A percentile compares a stretch with the other conserved stretches of the same genome.
phyloP scores from a whole-genome alignment of 2,888 invertebrate species.

The Coleophora deauratella region DNA sequence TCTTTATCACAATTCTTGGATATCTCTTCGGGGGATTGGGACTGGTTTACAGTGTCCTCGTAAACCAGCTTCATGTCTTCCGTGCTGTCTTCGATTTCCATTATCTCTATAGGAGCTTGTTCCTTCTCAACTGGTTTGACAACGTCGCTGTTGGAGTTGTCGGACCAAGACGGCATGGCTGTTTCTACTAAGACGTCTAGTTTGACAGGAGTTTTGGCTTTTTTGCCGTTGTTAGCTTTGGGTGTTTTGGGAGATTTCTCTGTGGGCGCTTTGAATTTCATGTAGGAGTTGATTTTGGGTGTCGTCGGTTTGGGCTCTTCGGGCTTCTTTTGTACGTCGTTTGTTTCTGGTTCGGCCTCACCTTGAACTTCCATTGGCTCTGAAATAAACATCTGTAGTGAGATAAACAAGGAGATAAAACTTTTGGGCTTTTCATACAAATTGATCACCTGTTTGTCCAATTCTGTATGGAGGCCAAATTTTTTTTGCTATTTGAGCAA shows the following conservation, averaged over 20 bases:
- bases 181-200: slow-evolving; percentile 56
- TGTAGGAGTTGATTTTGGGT: slow-evolving; percentile 48
- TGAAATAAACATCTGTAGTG: slow-evolving; percentile 23
- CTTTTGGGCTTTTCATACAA: too few species aligned
- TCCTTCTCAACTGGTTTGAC: slow-evolving; percentile 45
- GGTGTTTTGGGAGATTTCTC: slow-evolving; percentile 45
- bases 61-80: slow-evolving; percentile 76
- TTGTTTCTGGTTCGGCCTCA: slow-evolving; percentile 22
- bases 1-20: slow-evolving; percentile 2
- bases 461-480: too few species aligned
- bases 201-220: slow-evolving; percentile 54
- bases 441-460: too few species aligned
- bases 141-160: slow-evolving; percentile 57
- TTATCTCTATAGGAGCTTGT: slow-evolving; percentile 36
- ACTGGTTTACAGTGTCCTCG: slow-evolving; percentile 56
- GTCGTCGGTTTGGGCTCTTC: slow-evolving; percentile 24
- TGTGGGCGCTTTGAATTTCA: slow-evolving; percentile 52
- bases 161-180: slow-evolving; percentile 67
- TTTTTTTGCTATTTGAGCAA: too few species aligned
- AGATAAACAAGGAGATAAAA: too few species aligned
- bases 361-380: slow-evolving; percentile 37
- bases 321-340: slow-evolving; percentile 22
- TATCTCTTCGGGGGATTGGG: slow-evolving; percentile 2
- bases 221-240: slow-evolving; percentile 19
- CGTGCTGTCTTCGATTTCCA: slow-evolving; percentile 48